These are phyloP conservation scores for Plotosus lineatus DNA, from an alignment of 2,113 vertebrate species.

Conservation along the genomic window DNA sequence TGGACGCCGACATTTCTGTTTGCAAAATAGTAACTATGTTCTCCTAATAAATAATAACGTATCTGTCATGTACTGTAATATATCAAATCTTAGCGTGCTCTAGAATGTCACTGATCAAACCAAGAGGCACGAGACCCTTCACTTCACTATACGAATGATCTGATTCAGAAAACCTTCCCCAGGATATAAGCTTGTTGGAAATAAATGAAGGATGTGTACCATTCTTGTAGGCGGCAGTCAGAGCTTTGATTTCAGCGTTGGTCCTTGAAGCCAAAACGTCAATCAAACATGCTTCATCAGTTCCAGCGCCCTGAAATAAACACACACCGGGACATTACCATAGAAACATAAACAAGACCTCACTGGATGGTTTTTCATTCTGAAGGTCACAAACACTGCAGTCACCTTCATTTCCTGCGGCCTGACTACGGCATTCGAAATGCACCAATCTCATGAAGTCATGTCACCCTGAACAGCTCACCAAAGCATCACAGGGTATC, in stretches of 20 bases:
- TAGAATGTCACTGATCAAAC: too few relatives aligned
- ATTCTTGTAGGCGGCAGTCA: slow-evolving; percentile 76
- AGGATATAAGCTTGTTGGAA: not conserved
- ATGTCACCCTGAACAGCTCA: too few relatives aligned
- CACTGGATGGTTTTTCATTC: not conserved
- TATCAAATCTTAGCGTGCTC: not conserved
- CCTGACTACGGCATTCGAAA: not conserved
- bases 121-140: not conserved
- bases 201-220: slow-evolving; percentile 64
- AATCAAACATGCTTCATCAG: slow-evolving; percentile 90
- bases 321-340: not conserved
- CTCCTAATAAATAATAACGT: not conserved
- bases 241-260: slow-evolving; percentile 74
- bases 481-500: too few relatives aligned
- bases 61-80: not conserved
- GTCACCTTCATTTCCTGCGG: not conserved
- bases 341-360: not conserved
- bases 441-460: too few relatives aligned
- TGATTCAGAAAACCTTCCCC: not conserved
- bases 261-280: slow-evolving; percentile 92
- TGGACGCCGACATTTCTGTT: not conserved
- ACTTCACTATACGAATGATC: too few relatives aligned
- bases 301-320: slow-evolving; percentile 84
- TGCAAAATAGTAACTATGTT: not conserved
- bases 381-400: not conserved